These are phyloP conservation scores for Illadopsis cleaveri DNA, from an alignment of 2,113 vertebrate species.

Conservation along the genomic window DNA sequence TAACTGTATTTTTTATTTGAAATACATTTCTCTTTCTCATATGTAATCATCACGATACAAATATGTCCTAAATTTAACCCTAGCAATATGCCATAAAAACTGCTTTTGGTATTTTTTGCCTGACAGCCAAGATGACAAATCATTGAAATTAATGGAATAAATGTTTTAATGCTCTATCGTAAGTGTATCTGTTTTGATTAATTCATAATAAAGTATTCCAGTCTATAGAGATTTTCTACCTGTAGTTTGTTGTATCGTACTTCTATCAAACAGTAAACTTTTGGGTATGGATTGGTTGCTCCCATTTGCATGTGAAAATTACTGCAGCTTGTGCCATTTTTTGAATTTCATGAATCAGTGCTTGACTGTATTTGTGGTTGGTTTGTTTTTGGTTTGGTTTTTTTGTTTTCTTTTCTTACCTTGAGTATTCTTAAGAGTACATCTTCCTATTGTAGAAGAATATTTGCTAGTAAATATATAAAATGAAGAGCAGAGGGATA, in stretches of 20 bases:
- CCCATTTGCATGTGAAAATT: background rate
- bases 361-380: background rate
- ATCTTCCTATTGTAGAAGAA: background rate
- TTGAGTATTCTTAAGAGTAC: background rate
- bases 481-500: background rate
- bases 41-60: background rate
- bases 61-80: background rate
- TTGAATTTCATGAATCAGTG: background rate
- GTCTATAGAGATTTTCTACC: background rate
- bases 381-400: background rate
- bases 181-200: background rate
- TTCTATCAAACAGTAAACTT: background rate
- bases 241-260: background rate
- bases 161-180: background rate
- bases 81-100: background rate
- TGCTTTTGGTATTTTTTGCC: background rate
- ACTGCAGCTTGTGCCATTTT: background rate
- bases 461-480: background rate
- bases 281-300: background rate
- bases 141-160: background rate
- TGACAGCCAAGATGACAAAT: background rate
- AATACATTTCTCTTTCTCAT: background rate
- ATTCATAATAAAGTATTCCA: background rate
- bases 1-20: background rate
- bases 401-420: background rate